These are phyloP conservation scores for Mormyrops boulengeri DNA, from an alignment of 2,797 vertebrate species.

Conservation along the genomic window DNA sequence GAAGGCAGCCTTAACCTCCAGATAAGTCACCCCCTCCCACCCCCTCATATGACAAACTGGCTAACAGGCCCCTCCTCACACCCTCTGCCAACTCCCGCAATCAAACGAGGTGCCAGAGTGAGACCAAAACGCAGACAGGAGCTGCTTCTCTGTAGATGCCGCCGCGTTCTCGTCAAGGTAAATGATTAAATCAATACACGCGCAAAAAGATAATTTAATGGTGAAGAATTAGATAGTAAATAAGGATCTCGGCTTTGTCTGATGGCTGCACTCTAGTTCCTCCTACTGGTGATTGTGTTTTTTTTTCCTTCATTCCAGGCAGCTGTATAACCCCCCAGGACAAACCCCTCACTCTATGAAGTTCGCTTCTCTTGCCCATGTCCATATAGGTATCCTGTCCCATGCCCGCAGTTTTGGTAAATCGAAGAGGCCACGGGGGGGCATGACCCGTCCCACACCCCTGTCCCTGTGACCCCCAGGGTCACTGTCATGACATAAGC, in stretches of 20 bases:
- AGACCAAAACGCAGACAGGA: neutral
- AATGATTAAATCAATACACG: neutral
- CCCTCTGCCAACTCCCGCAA: neutral
- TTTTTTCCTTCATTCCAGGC: neutral
- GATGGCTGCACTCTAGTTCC: slow-evolving; percentile 23
- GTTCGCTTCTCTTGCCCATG: neutral
- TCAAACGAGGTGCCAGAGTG: neutral
- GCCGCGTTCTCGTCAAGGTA: neutral
- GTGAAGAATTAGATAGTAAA: slow-evolving; percentile 6
- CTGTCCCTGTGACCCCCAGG: neutral
- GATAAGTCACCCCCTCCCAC: neutral
- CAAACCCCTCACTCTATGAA: neutral
- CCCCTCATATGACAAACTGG: neutral
- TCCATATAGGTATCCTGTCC: neutral
- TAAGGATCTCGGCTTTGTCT: neutral
- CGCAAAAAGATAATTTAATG: neutral
- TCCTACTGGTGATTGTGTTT: slow-evolving; percentile 9
- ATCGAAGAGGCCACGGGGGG: neutral
- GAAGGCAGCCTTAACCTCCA: neutral
- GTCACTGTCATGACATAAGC: neutral
- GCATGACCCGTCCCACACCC: neutral
- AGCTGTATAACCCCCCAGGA: neutral
- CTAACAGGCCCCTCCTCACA: neutral
- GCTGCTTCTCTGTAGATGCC: neutral
- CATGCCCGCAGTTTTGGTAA: neutral